Percentiles rank a stretch among this genome's conserved stretches.
phyloP scores from a whole-genome alignment of 2,888 invertebrate genomes.

The Camponotus fellah region DNA sequence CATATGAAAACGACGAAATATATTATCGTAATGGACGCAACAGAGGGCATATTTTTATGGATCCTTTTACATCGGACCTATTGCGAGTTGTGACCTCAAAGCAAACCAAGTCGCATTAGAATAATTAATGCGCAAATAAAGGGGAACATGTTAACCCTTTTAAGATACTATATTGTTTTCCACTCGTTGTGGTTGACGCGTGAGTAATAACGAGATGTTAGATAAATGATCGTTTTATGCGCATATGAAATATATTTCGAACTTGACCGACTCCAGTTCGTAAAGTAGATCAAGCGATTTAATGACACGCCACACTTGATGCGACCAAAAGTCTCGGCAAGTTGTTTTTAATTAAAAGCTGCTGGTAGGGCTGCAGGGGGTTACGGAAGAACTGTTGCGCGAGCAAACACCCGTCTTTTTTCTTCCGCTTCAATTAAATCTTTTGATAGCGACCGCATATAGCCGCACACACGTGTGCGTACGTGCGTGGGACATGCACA shows the following conservation, averaged over 20 bases:
- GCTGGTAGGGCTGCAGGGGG: background rate
- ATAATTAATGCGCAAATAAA: conserved; percentile 19
- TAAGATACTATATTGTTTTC: background rate
- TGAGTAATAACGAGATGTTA: conserved; percentile 3
- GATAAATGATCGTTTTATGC: conserved; percentile 6
- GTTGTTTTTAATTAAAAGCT: conserved; percentile 72
- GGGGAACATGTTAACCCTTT: conserved; percentile 5
- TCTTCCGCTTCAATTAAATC: conserved; percentile 70
- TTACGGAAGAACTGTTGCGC: conserved; percentile 17
- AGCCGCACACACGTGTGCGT: conserved; percentile 36
- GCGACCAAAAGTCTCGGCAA: conserved; percentile 37
- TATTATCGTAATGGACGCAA: background rate
- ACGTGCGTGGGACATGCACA: conserved; percentile 61
- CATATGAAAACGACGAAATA: conserved; percentile 19
- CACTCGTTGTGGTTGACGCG: background rate
- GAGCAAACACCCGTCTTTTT: conserved; percentile 20
- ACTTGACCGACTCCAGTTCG: conserved; percentile 8
- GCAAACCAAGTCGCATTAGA: conserved; percentile 4
- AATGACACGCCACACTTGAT: conserved; percentile 42
- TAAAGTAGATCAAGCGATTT: conserved; percentile 26
- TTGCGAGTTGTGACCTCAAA: background rate
- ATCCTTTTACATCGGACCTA: background rate
- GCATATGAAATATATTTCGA: conserved; percentile 8
- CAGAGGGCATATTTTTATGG: background rate
- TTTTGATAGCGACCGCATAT: conserved; percentile 62